These are phyloP conservation scores for Heliocidaris erythrogramma DNA, from an alignment of 35 echinoderm and acorn worm species.

Conservation along the genomic window DNA sequence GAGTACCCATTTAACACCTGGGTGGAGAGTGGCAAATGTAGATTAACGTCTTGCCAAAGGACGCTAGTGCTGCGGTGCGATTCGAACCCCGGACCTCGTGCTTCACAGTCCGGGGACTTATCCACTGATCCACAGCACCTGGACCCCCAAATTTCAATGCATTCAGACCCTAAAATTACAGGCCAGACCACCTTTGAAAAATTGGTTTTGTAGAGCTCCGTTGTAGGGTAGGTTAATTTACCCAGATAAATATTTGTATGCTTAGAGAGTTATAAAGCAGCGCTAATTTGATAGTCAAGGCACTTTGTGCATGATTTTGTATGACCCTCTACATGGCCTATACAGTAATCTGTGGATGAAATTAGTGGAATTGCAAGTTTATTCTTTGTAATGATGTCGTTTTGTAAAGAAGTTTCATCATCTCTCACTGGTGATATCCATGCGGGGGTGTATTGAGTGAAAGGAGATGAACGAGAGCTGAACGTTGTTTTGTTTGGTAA, in stretches of 20 bases:
- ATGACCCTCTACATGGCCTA: background rate
- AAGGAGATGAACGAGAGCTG: background rate
- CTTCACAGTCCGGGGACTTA: no score
- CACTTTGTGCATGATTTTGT: background rate
- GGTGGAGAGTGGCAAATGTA: no score
- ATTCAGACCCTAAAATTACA: no score
- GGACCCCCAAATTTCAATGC: no score
- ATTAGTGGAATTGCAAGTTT: background rate
- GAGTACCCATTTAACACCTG: no score
- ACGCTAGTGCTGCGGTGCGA: no score
- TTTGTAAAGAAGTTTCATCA: background rate
- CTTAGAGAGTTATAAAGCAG: background rate
- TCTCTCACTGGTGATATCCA: background rate
- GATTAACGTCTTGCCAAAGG: no score
- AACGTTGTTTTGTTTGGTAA: background rate
- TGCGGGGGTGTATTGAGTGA: background rate
- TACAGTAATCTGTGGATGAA: background rate
- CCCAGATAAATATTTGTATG: background rate
- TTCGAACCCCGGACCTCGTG: no score
- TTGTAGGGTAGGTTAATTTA: no score
- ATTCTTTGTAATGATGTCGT: background rate
- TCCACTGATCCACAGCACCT: no score
- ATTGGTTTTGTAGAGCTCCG: no score
- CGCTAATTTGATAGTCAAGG: background rate
- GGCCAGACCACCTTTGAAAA: no score